A percentile compares a stretch with the other conserved stretches of the same genome.
phyloP scores from a whole-genome alignment of 2,113 vertebrate species.

The Phalacrocorax aristotelis region DNA sequence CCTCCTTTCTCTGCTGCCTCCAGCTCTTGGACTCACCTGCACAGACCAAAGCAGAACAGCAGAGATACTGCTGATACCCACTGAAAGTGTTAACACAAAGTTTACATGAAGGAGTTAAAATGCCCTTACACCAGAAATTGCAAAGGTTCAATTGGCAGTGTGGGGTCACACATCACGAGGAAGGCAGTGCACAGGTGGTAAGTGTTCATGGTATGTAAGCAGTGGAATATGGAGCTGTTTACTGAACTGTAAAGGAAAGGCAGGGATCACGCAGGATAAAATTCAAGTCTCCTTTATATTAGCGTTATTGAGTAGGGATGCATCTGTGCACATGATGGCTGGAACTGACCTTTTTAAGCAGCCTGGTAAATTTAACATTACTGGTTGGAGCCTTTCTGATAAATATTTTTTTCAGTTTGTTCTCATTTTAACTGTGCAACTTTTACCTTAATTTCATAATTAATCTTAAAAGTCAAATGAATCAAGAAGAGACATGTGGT shows the following conservation, averaged over 20 bases:
- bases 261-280: background rate
- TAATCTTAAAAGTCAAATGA: background rate
- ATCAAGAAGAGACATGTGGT: background rate
- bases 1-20: background rate
- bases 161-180: background rate
- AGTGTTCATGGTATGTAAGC: background rate
- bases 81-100: background rate
- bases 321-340: background rate
- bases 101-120: background rate
- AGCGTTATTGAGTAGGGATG: rapidly evolving
- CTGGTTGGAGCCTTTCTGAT: background rate
- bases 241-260: background rate
- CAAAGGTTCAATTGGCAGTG: background rate
- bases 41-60: background rate
- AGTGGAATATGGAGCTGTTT: background rate
- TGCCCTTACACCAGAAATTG: background rate
- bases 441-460: background rate
- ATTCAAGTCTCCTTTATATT: background rate
- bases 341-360: background rate
- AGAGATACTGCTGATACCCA: background rate
- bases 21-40: background rate
- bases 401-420: background rate
- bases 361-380: background rate
- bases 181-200: background rate
- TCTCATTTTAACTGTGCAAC: background rate